Conservation (phyloP, 2,888 invertebrate species). For the Apamea sordens region DNA sequence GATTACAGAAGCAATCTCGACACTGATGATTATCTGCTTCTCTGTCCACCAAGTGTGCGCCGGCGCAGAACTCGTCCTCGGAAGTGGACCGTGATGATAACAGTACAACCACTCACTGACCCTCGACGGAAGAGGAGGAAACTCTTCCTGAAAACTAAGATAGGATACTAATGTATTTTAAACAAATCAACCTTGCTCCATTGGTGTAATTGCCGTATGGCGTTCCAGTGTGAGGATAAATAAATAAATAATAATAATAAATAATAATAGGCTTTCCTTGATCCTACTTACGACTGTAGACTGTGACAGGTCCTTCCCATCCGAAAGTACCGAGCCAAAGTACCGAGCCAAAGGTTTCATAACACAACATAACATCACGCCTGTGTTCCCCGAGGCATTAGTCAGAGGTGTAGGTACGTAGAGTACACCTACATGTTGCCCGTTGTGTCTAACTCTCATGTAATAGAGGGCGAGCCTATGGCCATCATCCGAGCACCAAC, state of each 20-base stretch:
- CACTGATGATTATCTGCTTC: not conserved
- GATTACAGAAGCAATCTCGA: conserved; percentile 34
- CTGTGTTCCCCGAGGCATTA: not conserved
- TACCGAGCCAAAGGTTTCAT: not conserved
- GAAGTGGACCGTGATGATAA: conserved; percentile 30
- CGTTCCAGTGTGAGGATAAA: too few species aligned
- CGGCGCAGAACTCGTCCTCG: conserved; percentile 48
- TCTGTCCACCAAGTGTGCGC: not conserved
- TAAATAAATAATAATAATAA: too few species aligned
- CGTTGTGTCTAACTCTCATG: not conserved
- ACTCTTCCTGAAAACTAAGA: conserved; percentile 13
- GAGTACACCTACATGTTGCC: not conserved
- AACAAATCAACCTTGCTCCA: too few species aligned
- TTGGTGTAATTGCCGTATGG: too few species aligned
- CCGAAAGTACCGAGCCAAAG: not conserved
- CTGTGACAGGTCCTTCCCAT: not conserved
- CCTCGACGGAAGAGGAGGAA: conserved; percentile 17
- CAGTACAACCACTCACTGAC: conserved; percentile 35
- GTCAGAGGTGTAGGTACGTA: not conserved
- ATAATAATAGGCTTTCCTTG: conserved; percentile 10
- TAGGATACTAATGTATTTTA: too few species aligned
- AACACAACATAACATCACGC: not conserved
- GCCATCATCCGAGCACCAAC: not conserved
- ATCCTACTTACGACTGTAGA: not conserved
- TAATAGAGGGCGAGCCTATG: not conserved